Conservation (phyloP, 2,113 vertebrate species). For the Sander lucioperca region DNA sequence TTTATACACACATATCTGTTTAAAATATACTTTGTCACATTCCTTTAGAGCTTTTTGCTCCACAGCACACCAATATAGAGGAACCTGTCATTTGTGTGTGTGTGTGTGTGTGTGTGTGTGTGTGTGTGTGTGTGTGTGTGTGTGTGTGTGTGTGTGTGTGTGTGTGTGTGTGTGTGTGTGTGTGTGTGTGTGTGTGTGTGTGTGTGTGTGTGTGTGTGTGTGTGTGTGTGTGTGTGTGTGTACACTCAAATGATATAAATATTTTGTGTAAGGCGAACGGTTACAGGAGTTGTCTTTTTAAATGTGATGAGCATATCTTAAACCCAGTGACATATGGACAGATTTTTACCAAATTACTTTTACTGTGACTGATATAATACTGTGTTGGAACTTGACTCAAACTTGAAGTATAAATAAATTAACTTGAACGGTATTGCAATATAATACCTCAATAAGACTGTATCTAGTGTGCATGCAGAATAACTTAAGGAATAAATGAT, state of each 20-base stretch:
- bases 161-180: too few species aligned
- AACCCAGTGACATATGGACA: background rate
- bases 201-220: too few species aligned
- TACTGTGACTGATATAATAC: constrained; percentile 22
- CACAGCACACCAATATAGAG: background rate
- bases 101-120: too few species aligned
- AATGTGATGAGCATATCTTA: constrained; percentile 17
- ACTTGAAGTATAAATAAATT: background rate
- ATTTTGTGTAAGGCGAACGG: constrained; percentile 14
- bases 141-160: too few species aligned
- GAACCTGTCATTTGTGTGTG: too few species aligned
- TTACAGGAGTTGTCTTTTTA: constrained; percentile 10
- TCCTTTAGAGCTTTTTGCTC: constrained; percentile 8
- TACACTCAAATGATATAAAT: too few species aligned
- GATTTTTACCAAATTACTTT: constrained; percentile 2
- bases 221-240: too few species aligned
- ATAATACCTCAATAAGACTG: background rate
- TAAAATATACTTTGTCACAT: constrained; percentile 16
- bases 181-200: too few species aligned
- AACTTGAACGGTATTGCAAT: background rate
- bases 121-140: too few species aligned
- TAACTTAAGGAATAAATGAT: background rate
- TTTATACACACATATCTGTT: constrained; percentile 3
- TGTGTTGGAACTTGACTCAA: constrained; percentile 26
- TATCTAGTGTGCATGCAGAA: background rate